A percentile compares a stretch with the other conserved stretches of the same genome.
Evolutionary conservation across 2,797 vertebrate genomes (phyloP).

Genomic region (Eulemur mongoz): DNA sequence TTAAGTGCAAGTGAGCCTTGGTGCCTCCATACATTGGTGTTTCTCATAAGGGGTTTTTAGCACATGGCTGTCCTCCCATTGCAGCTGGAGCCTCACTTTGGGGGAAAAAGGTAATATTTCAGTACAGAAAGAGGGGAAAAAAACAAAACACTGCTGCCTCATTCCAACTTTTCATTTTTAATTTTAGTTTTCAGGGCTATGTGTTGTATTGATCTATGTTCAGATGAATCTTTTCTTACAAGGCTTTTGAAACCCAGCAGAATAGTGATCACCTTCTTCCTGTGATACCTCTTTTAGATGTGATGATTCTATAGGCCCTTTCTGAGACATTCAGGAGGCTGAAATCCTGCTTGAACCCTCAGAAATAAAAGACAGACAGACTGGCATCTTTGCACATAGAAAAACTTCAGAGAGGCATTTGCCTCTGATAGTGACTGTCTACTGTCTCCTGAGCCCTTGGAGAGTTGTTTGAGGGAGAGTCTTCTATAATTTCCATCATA

Average conservation of each 20-base stretch:
- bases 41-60: background rate
- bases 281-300: background rate
- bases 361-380: background rate
- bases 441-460: background rate
- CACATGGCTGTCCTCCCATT: background rate
- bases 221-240: background rate
- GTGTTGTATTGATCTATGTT: background rate
- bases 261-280: background rate
- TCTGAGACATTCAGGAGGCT: background rate
- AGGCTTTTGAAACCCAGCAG: background rate
- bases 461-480: background rate
- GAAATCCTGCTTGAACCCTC: background rate
- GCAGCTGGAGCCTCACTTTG: background rate
- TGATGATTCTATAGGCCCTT: background rate
- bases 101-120: background rate
- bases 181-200: background rate
- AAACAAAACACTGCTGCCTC: background rate
- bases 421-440: background rate
- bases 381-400: background rate
- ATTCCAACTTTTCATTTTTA: background rate
- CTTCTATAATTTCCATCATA: background rate
- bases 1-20: constrained; percentile 51
- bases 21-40: background rate
- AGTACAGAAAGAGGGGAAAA: background rate
- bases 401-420: background rate